phyloP scores from a whole-genome alignment of 2,113 vertebrate genomes.

The Cochlearius cochlearius region DNA sequence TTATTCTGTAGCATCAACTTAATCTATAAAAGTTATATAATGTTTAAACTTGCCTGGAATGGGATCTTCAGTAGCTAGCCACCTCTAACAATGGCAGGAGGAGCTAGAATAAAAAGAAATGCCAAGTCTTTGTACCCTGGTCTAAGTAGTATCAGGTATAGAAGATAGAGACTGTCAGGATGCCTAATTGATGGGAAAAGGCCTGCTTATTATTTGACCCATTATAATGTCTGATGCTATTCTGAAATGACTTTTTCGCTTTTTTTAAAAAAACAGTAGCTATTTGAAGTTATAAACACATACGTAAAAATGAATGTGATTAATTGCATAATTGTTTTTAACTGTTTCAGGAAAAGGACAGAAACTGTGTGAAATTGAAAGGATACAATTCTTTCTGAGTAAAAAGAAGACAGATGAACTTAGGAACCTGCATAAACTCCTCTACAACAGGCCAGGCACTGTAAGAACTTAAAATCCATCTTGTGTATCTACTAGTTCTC shows the following conservation, averaged over 20 bases:
- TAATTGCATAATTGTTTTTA: not conserved
- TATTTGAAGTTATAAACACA: not conserved
- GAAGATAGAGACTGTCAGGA: not conserved
- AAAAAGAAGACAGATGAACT: slow-evolving; percentile 92
- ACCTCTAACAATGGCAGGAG: not conserved
- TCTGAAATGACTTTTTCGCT: not conserved
- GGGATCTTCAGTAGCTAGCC: not conserved
- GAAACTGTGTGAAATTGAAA: slow-evolving; percentile 93
- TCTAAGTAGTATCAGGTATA: not conserved
- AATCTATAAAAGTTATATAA: not conserved
- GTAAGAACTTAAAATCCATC: slow-evolving; percentile 72
- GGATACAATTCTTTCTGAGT: slow-evolving; percentile 86
- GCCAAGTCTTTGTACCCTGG: not conserved
- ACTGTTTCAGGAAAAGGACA: slow-evolving; percentile 82
- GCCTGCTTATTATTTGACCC: not conserved
- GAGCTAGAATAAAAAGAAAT: not conserved
- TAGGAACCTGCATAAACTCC: slow-evolving; percentile 89
- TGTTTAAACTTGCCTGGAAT: not conserved
- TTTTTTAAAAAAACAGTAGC: not conserved
- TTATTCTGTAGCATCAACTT: not conserved
- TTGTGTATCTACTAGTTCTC: not conserved
- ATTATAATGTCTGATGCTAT: not conserved
- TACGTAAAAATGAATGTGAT: not conserved
- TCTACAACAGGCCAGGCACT: slow-evolving; percentile 93
- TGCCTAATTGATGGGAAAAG: not conserved